Evolutionary conservation across 2,797 vertebrate species (phyloP), one percentile per base, ranked within the genome.

Genomic region (Notolabrus celidotus): DNA sequence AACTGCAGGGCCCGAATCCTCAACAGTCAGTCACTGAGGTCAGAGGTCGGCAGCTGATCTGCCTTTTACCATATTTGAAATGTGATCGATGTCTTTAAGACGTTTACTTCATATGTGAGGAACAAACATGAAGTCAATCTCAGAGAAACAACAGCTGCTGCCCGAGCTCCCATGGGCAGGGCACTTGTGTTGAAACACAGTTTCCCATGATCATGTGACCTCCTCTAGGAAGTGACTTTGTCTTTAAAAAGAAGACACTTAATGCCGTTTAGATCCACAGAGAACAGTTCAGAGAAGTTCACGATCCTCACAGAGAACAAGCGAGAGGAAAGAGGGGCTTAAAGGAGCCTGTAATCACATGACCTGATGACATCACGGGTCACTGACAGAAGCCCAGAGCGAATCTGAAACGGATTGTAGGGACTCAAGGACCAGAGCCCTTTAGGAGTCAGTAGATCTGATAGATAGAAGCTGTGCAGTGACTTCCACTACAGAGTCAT

Each of bases 161-260:
- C 53, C 14, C 23, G 36, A 34, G 54, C 23, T 61, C 58, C 62
- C 31, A 8, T 31, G 42, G 51, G 69, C 61, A 67, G 60, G 62
- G 61, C 69, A 50, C 17, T 59, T 2, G 0, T 14, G 27, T 31
- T 29, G 20, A 51, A 31, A 23, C 43, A 45, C 4, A 1, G 17
- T 56, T 71, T 80, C 38, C 59, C 77, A 80, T 17, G 39, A 31
- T 64, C 54, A n/a, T 16, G 9, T 29, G 52, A 55, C 23, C 19
- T 20, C 16, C 5, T 22, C 17, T 42, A 67, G 72, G 60, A 51
- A 69, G 39, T 45, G 15, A 68, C 51, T 47, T 50, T 74, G 64
- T n/a, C n/a, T 68, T 72, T 75, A 60, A 46, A 46, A 57, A 62
- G 31, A 46, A 25, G 45, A 27, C 31, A 52, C 3, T 41, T 4